A percentile compares a stretch with the other conserved stretches of the same genome.
Conservation (phyloP, 2,113 vertebrate species). For the Zosterops hypoxanthus region DNA sequence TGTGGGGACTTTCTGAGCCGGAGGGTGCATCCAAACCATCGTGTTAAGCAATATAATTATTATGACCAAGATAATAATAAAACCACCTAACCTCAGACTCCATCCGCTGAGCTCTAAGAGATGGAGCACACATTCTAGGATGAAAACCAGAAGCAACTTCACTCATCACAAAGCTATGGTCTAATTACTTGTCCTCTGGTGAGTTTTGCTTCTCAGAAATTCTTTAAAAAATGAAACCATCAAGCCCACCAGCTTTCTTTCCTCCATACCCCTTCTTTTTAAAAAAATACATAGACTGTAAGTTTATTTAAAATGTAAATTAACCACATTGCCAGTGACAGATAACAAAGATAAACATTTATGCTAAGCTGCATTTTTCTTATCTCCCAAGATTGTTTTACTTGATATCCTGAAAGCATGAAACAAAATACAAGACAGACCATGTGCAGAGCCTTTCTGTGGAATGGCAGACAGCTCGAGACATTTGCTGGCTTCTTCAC, state of each 20-base stretch:
- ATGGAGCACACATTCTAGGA: slow-evolving; percentile 58
- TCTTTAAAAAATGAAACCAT: slow-evolving; percentile 69
- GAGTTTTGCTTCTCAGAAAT: slow-evolving; percentile 64
- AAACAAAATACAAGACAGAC: slow-evolving; percentile 46
- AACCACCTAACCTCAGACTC: slow-evolving; percentile 59
- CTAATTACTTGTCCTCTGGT: slow-evolving; percentile 45
- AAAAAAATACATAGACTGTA: slow-evolving; percentile 60
- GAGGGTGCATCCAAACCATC: slow-evolving; percentile 31
- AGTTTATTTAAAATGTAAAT: slow-evolving; percentile 74
- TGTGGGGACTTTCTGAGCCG: slow-evolving; percentile 47
- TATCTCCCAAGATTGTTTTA: slow-evolving; percentile 56
- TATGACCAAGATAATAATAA: slow-evolving; percentile 40
- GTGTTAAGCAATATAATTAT: slow-evolving; percentile 53
- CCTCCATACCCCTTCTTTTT: slow-evolving; percentile 35
- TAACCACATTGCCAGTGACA: slow-evolving; percentile 67
- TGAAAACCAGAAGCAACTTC: slow-evolving; percentile 54
- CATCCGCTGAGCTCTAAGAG: slow-evolving; percentile 33
- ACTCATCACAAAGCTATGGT: slow-evolving; percentile 48
- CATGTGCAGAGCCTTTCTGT: slow-evolving; percentile 32
- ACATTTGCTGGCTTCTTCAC: slow-evolving; percentile 70
- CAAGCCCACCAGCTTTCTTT: slow-evolving; percentile 2
- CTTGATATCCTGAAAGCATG: slow-evolving; percentile 44
- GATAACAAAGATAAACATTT: slow-evolving; percentile 79
- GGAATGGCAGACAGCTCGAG: slow-evolving; percentile 21
- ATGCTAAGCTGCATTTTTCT: slow-evolving; percentile 73